Conservation (phyloP, 1,140 invertebrate genomes). For the Cyclina sinensis region DNA sequence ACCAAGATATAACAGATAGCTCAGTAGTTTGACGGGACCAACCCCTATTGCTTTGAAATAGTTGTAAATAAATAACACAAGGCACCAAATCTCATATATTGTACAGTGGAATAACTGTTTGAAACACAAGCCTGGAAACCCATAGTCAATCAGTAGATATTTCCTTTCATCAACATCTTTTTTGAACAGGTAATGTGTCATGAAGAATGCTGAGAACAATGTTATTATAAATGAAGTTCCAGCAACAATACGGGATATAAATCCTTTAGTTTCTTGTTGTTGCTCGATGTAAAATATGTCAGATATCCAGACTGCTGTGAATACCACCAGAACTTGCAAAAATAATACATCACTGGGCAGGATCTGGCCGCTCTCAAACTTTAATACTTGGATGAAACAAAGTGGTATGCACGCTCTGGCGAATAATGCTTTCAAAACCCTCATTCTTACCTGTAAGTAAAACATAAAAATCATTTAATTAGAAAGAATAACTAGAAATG, state of each 20-base stretch:
- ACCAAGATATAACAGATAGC: background rate
- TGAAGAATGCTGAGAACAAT: background rate
- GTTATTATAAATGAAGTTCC: background rate
- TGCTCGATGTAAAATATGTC: background rate
- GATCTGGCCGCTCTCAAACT: background rate
- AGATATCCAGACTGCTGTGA: background rate
- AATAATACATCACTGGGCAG: background rate
- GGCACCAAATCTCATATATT: background rate
- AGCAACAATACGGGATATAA: background rate
- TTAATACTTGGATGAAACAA: background rate
- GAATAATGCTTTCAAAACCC: background rate
- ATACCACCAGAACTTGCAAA: background rate
- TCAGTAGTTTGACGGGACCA: background rate
- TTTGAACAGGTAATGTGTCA: background rate
- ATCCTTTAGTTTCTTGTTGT: background rate
- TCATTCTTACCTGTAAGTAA: background rate
- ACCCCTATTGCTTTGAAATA: background rate
- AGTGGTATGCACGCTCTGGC: conserved; percentile 1
- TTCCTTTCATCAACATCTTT: background rate
- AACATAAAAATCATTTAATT: no score
- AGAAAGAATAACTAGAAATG: no score
- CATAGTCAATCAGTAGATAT: background rate
- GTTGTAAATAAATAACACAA: background rate
- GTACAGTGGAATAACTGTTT: background rate
- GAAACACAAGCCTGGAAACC: background rate